Conservation (phyloP, 2,797 vertebrate species). For the Dendrocincla tyrannina region DNA sequence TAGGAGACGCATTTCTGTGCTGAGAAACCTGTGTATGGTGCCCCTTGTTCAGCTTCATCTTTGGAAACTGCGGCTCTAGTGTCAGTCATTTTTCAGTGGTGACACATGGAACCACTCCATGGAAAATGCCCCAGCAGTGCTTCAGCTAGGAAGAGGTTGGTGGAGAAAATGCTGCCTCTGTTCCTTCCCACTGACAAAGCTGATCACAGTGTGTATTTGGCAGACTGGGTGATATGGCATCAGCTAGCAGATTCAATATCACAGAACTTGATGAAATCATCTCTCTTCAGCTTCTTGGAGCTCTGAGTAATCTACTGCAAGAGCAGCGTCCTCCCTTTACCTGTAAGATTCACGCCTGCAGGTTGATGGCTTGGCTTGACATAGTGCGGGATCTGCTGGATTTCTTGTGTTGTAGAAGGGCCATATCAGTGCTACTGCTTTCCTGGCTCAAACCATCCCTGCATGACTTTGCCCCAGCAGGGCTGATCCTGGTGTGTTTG, state of each 20-base stretch:
- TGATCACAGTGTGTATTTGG: neutral
- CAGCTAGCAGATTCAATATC: neutral
- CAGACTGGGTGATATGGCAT: neutral
- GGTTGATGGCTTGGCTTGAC: neutral
- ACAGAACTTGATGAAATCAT: neutral
- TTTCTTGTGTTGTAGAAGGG: neutral
- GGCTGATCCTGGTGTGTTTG: neutral
- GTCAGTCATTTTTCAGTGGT: neutral
- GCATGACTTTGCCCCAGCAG: neutral
- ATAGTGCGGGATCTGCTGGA: neutral
- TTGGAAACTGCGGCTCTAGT: neutral
- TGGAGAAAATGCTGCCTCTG: neutral
- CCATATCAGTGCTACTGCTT: neutral
- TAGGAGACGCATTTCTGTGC: neutral
- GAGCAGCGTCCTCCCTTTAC: neutral
- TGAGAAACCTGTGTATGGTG: neutral
- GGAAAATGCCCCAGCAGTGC: neutral
- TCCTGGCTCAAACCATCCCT: neutral
- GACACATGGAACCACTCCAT: neutral
- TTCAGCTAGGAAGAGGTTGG: neutral
- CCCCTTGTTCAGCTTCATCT: neutral
- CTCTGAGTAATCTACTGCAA: neutral
- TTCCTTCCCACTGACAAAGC: neutral
- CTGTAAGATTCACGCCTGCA: neutral
- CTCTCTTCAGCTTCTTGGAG: neutral